These are phyloP conservation scores for Hippocampus zosterae DNA, from an alignment of 2,113 vertebrate genomes.

Conservation along the genomic window DNA sequence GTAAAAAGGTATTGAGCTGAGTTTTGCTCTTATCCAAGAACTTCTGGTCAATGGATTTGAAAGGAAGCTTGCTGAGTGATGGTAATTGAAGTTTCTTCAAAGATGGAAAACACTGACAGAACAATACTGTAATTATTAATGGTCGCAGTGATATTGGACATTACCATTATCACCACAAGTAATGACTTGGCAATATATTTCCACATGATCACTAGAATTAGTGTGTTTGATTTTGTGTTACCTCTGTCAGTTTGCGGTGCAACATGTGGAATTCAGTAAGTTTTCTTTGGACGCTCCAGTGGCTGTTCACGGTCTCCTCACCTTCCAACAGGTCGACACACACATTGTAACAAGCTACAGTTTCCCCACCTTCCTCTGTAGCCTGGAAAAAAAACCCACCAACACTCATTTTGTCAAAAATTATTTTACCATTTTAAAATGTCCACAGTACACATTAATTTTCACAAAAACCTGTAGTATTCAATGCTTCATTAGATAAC, in stretches of 20 bases:
- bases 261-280: constrained; percentile 94
- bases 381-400: constrained; percentile 68
- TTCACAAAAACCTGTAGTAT: not conserved
- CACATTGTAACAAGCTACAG: constrained; percentile 87
- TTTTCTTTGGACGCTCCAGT: constrained; percentile 89
- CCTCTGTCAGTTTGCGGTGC: constrained; percentile 95
- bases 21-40: constrained; percentile 97
- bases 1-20: constrained; percentile 93
- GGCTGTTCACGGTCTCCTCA: constrained; percentile 78
- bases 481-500: not conserved
- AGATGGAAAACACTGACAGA: constrained; percentile 86
- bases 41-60: constrained; percentile 97
- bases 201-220: not conserved
- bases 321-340: constrained; percentile 83
- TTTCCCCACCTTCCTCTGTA: constrained; percentile 90
- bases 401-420: not conserved
- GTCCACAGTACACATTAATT: not conserved
- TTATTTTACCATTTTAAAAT: not conserved
- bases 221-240: constrained; percentile 46
- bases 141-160: not conserved
- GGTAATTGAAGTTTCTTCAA: constrained; percentile 97
- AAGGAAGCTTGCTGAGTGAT: constrained; percentile 96
- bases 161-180: constrained; percentile 11
- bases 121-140: not conserved
- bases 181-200: not conserved